Conservation (phyloP, 2,797 vertebrate species). For the Spinus olivaceus region DNA sequence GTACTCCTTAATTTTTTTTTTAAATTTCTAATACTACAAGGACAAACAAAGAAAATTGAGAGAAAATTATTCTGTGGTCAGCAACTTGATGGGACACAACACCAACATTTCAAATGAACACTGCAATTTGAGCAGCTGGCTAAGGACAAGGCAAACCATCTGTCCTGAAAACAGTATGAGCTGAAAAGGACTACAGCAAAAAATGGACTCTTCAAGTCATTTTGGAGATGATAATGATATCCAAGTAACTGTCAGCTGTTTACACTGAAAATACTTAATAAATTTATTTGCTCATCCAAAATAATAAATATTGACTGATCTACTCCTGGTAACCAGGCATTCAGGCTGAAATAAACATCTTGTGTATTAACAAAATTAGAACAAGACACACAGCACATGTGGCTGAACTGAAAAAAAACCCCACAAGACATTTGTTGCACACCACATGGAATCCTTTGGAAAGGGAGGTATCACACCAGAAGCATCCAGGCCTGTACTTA, state of each 20-base stretch:
- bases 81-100: neutral
- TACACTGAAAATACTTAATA: neutral
- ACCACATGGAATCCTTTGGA: neutral
- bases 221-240: neutral
- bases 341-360: neutral
- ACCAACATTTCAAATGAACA: neutral
- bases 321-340: neutral
- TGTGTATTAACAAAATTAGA: neutral
- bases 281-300: neutral
- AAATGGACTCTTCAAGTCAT: neutral
- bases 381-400: neutral
- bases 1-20: no score
- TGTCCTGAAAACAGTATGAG: neutral
- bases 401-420: neutral
- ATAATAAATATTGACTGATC: neutral
- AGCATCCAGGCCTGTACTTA: neutral
- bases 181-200: neutral
- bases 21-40: neutral
- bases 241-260: neutral
- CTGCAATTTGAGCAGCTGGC: neutral
- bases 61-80: neutral
- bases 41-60: neutral
- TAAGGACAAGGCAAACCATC: neutral
- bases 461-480: neutral
- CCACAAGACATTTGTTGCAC: neutral